Conservation (phyloP, 2,797 vertebrate species). For the Syndactyla subalaris region DNA sequence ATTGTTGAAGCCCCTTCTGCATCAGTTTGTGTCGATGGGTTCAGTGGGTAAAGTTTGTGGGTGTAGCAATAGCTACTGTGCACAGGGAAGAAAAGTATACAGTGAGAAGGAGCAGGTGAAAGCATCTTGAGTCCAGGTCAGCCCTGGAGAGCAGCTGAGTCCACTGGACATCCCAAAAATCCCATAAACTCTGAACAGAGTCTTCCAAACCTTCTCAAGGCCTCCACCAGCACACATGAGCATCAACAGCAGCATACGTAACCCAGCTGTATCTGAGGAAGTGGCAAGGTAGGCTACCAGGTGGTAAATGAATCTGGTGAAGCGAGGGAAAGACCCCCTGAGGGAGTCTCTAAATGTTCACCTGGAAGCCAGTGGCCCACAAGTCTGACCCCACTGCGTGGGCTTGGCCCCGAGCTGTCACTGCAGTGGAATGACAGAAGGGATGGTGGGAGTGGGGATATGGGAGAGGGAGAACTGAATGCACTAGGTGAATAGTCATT, state of each 20-base stretch:
- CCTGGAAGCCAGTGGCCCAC: not conserved
- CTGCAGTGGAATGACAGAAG: rapidly evolving
- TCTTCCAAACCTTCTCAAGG: not conserved
- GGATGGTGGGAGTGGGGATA: not conserved
- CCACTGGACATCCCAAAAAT: not conserved
- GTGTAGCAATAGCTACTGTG: not conserved
- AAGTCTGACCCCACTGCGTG: rapidly evolving
- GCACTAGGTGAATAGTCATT: not conserved
- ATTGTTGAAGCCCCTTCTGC: not conserved
- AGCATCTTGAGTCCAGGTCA: not conserved
- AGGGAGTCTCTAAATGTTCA: not conserved
- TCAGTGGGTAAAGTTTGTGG: not conserved
- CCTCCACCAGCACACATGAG: too few species aligned
- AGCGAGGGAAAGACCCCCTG: not conserved
- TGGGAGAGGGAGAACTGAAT: not conserved
- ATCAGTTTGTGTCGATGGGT: not conserved
- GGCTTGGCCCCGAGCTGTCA: rapidly evolving
- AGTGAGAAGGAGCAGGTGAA: not conserved
- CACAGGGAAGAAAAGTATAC: not conserved
- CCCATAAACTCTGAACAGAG: not conserved
- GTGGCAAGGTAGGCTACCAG: not conserved
- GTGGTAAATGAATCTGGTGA: not conserved
- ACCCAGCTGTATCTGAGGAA: not conserved
- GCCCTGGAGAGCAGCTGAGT: not conserved
- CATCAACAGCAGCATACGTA: not conserved